Conservation (phyloP, 30 jellyfish, hydroid and myxozoan genomes). For the Aurelia coerulea region DNA sequence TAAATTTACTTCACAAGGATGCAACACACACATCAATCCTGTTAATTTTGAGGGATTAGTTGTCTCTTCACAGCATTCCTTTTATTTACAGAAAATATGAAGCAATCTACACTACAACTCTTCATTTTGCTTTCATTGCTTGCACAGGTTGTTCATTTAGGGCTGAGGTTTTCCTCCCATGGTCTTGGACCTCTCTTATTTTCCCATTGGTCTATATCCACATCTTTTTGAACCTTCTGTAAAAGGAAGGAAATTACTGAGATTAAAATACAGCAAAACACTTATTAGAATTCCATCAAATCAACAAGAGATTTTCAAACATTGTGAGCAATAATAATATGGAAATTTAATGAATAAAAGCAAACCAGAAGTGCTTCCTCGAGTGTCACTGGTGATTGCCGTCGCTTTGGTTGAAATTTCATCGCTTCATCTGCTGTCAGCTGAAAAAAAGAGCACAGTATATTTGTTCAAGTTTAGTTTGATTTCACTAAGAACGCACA, state of each 20-base stretch:
- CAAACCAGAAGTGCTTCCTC: constrained; percentile 44
- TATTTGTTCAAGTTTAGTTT: too few species aligned
- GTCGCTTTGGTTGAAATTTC: constrained; percentile 13
- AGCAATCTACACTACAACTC: too few species aligned
- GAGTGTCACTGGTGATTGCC: constrained; percentile 26
- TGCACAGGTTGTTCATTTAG: not conserved
- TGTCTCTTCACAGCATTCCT: too few species aligned
- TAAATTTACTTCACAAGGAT: too few species aligned
- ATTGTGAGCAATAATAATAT: too few species aligned
- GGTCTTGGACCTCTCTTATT: constrained; percentile 89
- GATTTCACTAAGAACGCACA: too few species aligned
- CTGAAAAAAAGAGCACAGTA: not conserved
- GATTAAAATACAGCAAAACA: not conserved
- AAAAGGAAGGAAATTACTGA: not conserved
- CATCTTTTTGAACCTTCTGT: constrained; percentile 58
- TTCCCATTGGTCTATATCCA: constrained; percentile 76
- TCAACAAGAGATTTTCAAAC: not conserved
- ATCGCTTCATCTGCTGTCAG: constrained; percentile 49
- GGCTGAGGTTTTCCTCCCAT: constrained; percentile 62
- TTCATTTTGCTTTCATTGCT: too few species aligned
- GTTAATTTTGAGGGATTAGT: too few species aligned
- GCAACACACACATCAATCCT: too few species aligned
- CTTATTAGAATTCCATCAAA: not conserved
- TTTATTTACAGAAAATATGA: too few species aligned
- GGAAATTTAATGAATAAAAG: not conserved